phyloP scores from a whole-genome alignment of 1,140 invertebrate genomes.

The Dendroctonus ponderosae region DNA sequence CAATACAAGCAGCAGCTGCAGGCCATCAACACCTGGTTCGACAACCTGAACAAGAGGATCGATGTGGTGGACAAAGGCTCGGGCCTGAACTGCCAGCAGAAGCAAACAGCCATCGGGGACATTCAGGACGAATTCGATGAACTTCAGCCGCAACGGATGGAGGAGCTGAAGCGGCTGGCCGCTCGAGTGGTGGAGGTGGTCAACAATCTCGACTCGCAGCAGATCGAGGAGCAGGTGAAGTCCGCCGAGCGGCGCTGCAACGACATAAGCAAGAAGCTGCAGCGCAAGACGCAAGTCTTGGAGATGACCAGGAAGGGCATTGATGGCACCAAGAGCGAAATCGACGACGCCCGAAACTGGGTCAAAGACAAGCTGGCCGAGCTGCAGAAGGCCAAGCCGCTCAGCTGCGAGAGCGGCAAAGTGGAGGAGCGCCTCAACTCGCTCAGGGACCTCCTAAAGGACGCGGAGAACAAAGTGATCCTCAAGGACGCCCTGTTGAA shows the following conservation, averaged over 20 bases:
- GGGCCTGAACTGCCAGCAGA: conserved; percentile 77
- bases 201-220: conserved; percentile 83
- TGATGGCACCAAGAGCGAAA: conserved; percentile 71
- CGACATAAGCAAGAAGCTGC: conserved; percentile 79
- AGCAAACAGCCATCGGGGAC: conserved; percentile 69
- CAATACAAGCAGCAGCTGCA: conserved; percentile 73
- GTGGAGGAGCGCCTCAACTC: conserved; percentile 70
- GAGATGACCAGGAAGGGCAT: conserved; percentile 79
- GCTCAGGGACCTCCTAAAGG: conserved; percentile 73
- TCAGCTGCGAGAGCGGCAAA: conserved; percentile 73
- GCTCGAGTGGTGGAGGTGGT: conserved; percentile 73
- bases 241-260: conserved; percentile 77
- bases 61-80: conserved; percentile 79
- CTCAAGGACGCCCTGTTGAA: conserved; percentile 79
- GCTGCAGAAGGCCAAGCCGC: conserved; percentile 62
- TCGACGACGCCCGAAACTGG: conserved; percentile 76
- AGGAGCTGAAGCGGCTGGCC: conserved; percentile 66
- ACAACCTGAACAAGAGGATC: conserved; percentile 72
- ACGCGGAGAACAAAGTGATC: conserved; percentile 80
- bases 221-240: conserved; percentile 84
- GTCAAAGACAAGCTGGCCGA: conserved; percentile 71
- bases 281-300: conserved; percentile 77
- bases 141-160: conserved; percentile 65
- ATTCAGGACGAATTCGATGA: conserved; percentile 68
- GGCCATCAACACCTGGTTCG: conserved; percentile 77